phyloP scores from a whole-genome alignment of 1,140 invertebrate genomes.

The Capitella teleta region DNA sequence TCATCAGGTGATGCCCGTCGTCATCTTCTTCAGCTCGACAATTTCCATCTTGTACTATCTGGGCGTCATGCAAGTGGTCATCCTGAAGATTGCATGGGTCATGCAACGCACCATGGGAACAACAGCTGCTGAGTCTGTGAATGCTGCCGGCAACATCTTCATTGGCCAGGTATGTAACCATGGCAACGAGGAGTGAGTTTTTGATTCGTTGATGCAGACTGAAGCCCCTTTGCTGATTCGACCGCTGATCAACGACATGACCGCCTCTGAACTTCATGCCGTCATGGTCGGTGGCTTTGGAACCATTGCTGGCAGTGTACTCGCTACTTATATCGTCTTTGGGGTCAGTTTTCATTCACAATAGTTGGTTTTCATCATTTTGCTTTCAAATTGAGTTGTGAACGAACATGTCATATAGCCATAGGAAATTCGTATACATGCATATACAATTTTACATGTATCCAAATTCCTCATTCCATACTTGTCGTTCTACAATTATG shows the following conservation, averaged over 20 bases:
- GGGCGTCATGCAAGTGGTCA: conserved; percentile 40
- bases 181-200: too few species aligned
- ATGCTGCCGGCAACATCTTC: conserved; percentile 40
- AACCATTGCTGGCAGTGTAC: conserved; percentile 82
- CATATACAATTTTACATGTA: too few species aligned
- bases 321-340: conserved; percentile 83
- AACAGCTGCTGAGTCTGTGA: conserved; percentile 32
- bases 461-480: too few species aligned
- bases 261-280: conserved; percentile 80
- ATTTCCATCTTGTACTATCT: conserved; percentile 37
- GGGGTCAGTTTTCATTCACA: conserved; percentile 66
- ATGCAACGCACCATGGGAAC: conserved; percentile 30
- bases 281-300: conserved; percentile 89
- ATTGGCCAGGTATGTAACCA: conserved; percentile 30
- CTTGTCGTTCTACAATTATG: too few species aligned
- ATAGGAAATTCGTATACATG: too few species aligned
- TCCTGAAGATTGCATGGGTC: conserved; percentile 54
- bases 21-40: conserved; percentile 31
- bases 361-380: too few species aligned
- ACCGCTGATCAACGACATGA: conserved; percentile 56
- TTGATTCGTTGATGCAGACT: conserved; percentile 54
- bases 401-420: too few species aligned
- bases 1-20: conserved; percentile 29
- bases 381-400: too few species aligned
- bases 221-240: conserved; percentile 76